These are phyloP conservation scores for Torymus tubicola DNA, from an alignment of 2,888 invertebrate species.

Conservation along the genomic window DNA sequence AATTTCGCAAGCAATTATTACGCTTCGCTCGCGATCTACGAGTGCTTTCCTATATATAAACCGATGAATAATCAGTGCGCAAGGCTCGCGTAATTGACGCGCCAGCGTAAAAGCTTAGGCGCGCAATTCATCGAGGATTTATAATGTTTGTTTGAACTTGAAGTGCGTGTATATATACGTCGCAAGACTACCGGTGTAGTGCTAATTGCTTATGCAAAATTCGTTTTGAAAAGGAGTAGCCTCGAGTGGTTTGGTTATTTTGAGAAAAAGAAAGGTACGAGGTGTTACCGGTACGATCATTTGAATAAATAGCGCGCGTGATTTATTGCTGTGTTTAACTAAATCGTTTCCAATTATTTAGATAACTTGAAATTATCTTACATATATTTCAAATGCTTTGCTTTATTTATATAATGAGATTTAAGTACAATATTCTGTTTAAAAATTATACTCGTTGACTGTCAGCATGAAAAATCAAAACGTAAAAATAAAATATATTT, in stretches of 20 bases:
- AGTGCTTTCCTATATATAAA: conserved; percentile 11
- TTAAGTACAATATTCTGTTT: no score
- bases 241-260: not conserved
- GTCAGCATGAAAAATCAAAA: no score
- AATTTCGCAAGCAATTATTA: conserved; percentile 27
- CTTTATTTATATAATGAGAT: no score
- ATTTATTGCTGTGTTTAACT: not conserved
- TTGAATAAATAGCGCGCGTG: not conserved
- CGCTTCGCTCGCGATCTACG: not conserved
- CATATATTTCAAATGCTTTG: no score
- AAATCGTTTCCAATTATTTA: conserved; percentile 11
- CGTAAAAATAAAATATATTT: no score
- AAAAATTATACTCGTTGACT: no score
- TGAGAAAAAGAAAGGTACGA: not conserved
- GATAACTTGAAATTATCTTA: not conserved
- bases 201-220: conserved; percentile 15
- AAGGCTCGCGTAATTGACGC: conserved; percentile 28
- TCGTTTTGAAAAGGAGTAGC: not conserved
- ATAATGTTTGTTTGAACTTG: conserved; percentile 42
- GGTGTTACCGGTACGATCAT: not conserved
- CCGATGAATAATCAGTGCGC: conserved; percentile 28
- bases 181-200: not conserved
- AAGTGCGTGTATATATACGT: conserved; percentile 1
- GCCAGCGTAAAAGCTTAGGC: not conserved
- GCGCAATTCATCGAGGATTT: conserved; percentile 21